Evolutionary conservation across 2,113 vertebrate genomes (phyloP), one percentile per base, ranked within the genome.

Genomic region (Hippoglossus stenolepis): DNA sequence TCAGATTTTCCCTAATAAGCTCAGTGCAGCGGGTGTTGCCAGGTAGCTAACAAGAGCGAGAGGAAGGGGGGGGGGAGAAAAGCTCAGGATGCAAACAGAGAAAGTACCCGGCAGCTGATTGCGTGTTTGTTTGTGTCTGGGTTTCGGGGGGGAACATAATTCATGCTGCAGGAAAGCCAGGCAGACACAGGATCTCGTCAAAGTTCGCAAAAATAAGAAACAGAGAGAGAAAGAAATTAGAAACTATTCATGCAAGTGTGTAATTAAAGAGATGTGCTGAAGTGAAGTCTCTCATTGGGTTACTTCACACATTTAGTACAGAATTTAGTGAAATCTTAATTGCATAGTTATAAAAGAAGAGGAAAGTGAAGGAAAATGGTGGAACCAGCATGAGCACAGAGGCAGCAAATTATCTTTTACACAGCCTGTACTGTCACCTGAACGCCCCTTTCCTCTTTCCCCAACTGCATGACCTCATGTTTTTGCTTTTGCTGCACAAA

Each of bases 1-100:
- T 72, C 28, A 21, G 76, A 38, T 84, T 86, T 80, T 47, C 54
- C 62, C 2, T 87, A 84, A 86, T 74, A 70, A 83, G 75, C 73
- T 65, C 28, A 4, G 3, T 87, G 31, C 31, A 31, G 31, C 6
- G 31, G 31, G 31, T 31, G 31, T 31, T 31, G 65, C 70, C 75
- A 82, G 58, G 75, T 75, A 81, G 70, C 83, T 24, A 67, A 70
- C 60, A 31, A 10, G 71, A 70, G 58, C 51, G 60, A 2, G 35
- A 72, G 59, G 26, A 31, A 71, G 23, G 56, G 51, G 47, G 14
- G 15, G 15, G 24, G 58, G 58, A 11, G 23, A 49, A 20, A 60
- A 56, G 18, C 14, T 9, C 6, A 1, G 6, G 54, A 47, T 14
- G 13, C 56, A 64, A 61, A 57, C 64, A 8, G 18, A 73, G 14